Percentiles rank a stretch among this genome's conserved stretches.
Conservation (phyloP, 2,797 vertebrate genomes). For the Tenualosa thibaudeaui region DNA sequence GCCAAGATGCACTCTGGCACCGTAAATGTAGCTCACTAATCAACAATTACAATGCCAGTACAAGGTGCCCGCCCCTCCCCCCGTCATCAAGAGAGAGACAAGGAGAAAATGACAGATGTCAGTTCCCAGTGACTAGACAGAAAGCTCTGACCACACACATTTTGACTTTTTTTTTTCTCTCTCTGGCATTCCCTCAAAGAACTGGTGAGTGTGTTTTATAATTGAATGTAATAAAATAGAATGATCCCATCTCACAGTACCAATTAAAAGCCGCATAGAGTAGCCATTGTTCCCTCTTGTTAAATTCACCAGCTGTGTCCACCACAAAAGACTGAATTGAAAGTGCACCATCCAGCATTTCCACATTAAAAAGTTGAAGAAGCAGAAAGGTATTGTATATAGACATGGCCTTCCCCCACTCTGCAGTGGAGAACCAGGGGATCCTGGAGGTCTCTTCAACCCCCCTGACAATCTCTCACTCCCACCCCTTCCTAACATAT, state of each 20-base stretch:
- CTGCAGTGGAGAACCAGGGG: slow-evolving; percentile 54
- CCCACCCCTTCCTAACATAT: not conserved
- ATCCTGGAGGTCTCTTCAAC: slow-evolving; percentile 66
- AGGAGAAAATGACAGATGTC: slow-evolving; percentile 11
- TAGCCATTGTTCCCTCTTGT: slow-evolving; percentile 7
- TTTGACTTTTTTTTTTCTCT: not conserved
- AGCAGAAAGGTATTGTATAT: not conserved
- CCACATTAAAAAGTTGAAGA: slow-evolving; percentile 15
- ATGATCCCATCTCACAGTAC: slow-evolving; percentile 1
- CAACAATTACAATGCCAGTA: slow-evolving; percentile 6
- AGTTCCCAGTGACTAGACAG: not conserved
- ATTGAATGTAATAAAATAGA: slow-evolving; percentile 3
- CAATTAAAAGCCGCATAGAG: slow-evolving; percentile 7
- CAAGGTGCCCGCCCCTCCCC: not conserved
- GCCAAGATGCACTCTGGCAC: slow-evolving; percentile 35
- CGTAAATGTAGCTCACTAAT: slow-evolving; percentile 27
- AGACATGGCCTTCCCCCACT: not conserved
- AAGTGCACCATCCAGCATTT: not conserved
- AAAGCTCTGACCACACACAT: slow-evolving; percentile 14
- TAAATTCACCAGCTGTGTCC: slow-evolving; percentile 21
- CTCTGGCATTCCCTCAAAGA: not conserved
- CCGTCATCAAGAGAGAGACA: not conserved
- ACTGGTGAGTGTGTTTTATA: not conserved
- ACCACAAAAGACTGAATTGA: slow-evolving; percentile 1
- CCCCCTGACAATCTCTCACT: slow-evolving; percentile 5